Evolutionary conservation across 2,888 invertebrate genomes (phyloP).

Genomic region (Microdon myrmicae): DNA sequence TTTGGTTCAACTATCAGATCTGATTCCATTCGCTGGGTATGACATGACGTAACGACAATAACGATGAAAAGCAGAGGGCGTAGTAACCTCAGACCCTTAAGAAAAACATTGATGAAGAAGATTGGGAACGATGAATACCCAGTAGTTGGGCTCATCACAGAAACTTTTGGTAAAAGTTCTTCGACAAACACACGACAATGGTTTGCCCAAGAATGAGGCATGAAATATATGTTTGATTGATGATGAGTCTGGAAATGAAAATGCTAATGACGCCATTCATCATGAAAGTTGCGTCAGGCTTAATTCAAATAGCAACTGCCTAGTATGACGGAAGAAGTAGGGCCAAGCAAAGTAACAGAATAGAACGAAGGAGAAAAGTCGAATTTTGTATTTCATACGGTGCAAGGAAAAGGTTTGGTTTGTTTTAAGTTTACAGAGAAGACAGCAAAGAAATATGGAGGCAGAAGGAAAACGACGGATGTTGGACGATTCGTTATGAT

Average conservation of each 20-base stretch:
- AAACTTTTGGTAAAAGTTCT: slow-evolving; percentile 42
- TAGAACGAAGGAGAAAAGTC: slow-evolving; percentile 7
- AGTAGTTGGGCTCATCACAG: slow-evolving; percentile 36
- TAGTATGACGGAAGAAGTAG: neutral
- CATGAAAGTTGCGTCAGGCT: slow-evolving; percentile 31
- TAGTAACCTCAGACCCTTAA: too few relatives aligned
- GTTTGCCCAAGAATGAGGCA: slow-evolving; percentile 44
- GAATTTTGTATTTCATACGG: slow-evolving; percentile 30
- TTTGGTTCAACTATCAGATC: slow-evolving; percentile 3
- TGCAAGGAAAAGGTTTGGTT: slow-evolving; percentile 23
- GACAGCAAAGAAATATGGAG: slow-evolving; percentile 4
- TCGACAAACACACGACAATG: slow-evolving; percentile 40
- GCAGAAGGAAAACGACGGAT: neutral
- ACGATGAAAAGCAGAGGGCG: slow-evolving; percentile 12
- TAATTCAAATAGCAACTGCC: neutral
- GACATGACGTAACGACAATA: slow-evolving; percentile 38
- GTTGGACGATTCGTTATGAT: too few relatives aligned
- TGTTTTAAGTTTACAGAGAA: slow-evolving; percentile 25
- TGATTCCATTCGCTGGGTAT: slow-evolving; percentile 26
- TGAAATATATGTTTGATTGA: slow-evolving; percentile 44
- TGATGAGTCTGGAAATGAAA: slow-evolving; percentile 41
- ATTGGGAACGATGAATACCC: slow-evolving; percentile 6
- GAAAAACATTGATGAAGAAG: slow-evolving; percentile 20
- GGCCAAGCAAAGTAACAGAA: slow-evolving; percentile 1
- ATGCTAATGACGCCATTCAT: slow-evolving; percentile 44